Conservation (phyloP, 2,113 vertebrate genomes). For the Alectura lathami region DNA sequence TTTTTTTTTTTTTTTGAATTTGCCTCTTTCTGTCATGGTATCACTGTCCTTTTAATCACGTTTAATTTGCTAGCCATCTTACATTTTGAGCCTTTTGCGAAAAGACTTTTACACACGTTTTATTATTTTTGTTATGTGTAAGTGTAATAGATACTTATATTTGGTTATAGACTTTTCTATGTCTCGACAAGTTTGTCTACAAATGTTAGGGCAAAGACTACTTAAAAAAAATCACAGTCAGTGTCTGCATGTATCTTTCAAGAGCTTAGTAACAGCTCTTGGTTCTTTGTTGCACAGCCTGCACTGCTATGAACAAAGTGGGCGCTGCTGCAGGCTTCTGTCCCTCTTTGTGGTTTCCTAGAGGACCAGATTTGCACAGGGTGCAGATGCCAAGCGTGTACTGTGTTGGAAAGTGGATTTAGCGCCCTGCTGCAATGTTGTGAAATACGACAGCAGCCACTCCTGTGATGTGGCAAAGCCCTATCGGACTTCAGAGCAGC, state of each 20-base stretch:
- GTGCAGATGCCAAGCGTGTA: neutral
- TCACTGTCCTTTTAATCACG: neutral
- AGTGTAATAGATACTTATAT: neutral
- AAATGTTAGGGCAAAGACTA: neutral
- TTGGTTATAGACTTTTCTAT: neutral
- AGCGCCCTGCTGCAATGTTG: neutral
- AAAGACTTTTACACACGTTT: neutral
- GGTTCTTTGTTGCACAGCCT: neutral
- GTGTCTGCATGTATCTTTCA: neutral
- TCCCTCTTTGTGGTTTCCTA: neutral
- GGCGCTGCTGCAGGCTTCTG: neutral
- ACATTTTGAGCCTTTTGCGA: neutral
- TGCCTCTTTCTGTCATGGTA: neutral
- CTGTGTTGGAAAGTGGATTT: neutral
- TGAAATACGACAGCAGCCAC: neutral
- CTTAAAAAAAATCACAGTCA: neutral
- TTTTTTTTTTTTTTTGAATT: neutral
- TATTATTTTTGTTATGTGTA: neutral
- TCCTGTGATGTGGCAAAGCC: neutral
- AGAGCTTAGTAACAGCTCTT: neutral
- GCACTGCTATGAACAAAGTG: neutral
- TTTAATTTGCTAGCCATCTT: neutral
- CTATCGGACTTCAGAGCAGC: conserved; percentile 26
- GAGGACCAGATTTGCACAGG: neutral
- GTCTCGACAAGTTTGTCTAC: neutral